These are phyloP conservation scores for Acleris sparsana DNA, from an alignment of 2,888 invertebrate species.

Conservation along the genomic window DNA sequence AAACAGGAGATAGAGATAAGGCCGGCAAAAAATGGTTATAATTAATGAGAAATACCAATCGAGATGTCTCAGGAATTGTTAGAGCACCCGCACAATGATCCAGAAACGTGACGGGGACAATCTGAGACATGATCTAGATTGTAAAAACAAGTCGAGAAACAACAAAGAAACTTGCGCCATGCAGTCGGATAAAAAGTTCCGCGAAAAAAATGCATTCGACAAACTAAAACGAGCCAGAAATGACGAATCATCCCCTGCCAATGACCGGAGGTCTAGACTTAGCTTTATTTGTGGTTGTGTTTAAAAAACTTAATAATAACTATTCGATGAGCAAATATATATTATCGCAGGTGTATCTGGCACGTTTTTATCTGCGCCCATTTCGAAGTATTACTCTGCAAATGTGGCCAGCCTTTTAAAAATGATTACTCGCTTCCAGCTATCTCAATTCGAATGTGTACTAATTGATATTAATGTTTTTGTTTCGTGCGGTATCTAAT, in stretches of 20 bases:
- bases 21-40: constrained; percentile 63
- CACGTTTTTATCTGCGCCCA: constrained; percentile 59
- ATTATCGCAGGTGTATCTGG: constrained; percentile 46
- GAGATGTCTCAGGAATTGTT: constrained; percentile 68
- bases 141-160: constrained; percentile 72
- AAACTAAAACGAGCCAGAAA: constrained; percentile 53
- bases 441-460: constrained; percentile 52
- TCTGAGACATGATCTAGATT: constrained; percentile 80
- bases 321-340: constrained; percentile 67
- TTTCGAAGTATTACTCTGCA: constrained; percentile 65
- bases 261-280: constrained; percentile 74
- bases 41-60: constrained; percentile 73
- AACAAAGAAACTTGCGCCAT: constrained; percentile 75
- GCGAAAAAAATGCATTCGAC: constrained; percentile 68
- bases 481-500: constrained; percentile 39
- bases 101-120: constrained; percentile 76
- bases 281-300: constrained; percentile 50
- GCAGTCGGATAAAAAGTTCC: constrained; percentile 61
- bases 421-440: constrained; percentile 62
- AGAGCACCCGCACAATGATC: constrained; percentile 69
- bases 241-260: constrained; percentile 80
- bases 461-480: constrained; percentile 67
- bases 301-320: constrained; percentile 62
- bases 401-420: constrained; percentile 55
- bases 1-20: constrained; percentile 39